These are phyloP conservation scores for Clusia tigrina DNA, from an alignment of 2,888 invertebrate genomes.

Conservation along the genomic window DNA sequence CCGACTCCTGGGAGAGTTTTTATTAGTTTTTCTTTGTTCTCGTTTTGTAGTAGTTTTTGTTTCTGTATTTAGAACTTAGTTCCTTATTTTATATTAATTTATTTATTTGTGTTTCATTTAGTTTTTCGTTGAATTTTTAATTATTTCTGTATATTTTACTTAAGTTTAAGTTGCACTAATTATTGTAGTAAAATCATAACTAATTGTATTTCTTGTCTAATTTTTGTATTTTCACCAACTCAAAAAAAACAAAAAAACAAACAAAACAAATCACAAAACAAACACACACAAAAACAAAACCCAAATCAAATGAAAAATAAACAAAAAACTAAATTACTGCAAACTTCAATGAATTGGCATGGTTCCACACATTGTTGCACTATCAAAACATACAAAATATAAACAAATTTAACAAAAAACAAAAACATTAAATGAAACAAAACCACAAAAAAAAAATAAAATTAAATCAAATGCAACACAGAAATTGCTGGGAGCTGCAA, in stretches of 20 bases:
- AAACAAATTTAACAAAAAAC: too few relatives aligned
- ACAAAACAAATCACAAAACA: slow-evolving; percentile 41
- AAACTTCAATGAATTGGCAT: neutral
- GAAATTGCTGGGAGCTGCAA: slow-evolving; percentile 91
- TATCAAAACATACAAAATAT: too few relatives aligned
- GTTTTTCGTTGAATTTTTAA: slow-evolving; percentile 40
- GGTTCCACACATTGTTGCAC: too few relatives aligned
- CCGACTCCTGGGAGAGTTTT: neutral
- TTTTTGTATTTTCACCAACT: slow-evolving; percentile 59
- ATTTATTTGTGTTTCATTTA: slow-evolving; percentile 19
- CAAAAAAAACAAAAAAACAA: slow-evolving; percentile 37
- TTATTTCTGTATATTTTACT: slow-evolving; percentile 22
- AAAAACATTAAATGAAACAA: slow-evolving; percentile 41
- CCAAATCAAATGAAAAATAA: neutral
- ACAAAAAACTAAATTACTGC: too few relatives aligned
- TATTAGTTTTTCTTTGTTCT: slow-evolving; percentile 13
- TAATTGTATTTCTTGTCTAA: slow-evolving; percentile 63
- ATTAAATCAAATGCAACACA: slow-evolving; percentile 58
- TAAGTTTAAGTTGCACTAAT: slow-evolving; percentile 42
- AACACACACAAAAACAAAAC: slow-evolving; percentile 36
- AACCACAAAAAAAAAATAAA: slow-evolving; percentile 37
- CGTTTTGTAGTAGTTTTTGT: slow-evolving; percentile 37
- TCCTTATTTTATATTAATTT: slow-evolving; percentile 29
- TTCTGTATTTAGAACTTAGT: slow-evolving; percentile 25
- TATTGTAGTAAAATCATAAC: slow-evolving; percentile 51